Conservation (phyloP, 2,797 vertebrate species). For the Varecia variegata region DNA sequence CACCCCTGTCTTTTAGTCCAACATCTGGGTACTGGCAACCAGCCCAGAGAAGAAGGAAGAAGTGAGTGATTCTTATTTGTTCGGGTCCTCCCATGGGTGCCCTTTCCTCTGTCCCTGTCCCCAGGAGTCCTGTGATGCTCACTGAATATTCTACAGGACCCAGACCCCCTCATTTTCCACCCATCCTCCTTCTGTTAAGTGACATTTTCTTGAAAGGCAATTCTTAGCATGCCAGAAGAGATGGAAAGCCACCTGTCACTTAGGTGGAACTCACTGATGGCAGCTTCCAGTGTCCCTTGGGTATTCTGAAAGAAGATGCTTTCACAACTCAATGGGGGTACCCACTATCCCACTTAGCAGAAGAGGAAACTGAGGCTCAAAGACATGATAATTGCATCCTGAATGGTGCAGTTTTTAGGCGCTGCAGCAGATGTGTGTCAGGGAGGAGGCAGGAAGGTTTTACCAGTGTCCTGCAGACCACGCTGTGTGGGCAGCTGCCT, state of each 20-base stretch:
- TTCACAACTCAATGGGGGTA: neutral
- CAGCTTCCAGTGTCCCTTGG: neutral
- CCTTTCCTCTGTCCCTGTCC: neutral
- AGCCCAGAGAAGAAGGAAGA: neutral
- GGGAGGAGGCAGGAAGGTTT: neutral
- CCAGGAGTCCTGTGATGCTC: neutral
- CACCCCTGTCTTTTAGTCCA: neutral
- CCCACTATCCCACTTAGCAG: neutral
- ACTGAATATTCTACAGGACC: too few relatives aligned
- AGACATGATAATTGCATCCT: neutral
- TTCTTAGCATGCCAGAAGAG: neutral
- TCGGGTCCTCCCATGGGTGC: neutral
- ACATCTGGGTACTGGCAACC: too few relatives aligned
- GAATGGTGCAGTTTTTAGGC: too few relatives aligned
- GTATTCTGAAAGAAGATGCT: neutral
- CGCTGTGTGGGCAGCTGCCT: neutral
- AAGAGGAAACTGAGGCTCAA: neutral
- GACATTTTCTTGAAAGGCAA: neutral
- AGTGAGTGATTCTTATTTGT: too few relatives aligned
- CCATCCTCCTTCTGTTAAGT: neutral
- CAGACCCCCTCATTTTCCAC: neutral
- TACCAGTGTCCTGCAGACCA: neutral
- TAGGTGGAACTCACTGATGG: neutral
- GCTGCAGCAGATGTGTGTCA: neutral
- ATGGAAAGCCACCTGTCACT: neutral